Conservation (phyloP, 2,888 invertebrate genomes). For the Syritta pipiens region DNA sequence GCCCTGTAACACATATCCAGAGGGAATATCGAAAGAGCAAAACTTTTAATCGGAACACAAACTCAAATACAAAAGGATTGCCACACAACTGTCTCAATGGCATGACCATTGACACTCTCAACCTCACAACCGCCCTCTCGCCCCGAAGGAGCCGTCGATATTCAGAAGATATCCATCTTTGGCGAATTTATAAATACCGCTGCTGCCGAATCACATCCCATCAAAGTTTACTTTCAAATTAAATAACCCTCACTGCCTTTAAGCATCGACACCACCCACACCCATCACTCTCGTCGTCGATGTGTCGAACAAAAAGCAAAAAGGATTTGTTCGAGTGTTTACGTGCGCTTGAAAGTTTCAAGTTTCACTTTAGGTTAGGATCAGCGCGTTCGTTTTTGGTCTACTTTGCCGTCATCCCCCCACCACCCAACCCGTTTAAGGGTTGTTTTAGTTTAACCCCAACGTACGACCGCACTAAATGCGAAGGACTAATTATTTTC, state of each 20-base stretch:
- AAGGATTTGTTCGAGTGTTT: constrained; percentile 34
- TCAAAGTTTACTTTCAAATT: constrained; percentile 28
- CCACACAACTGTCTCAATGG: constrained; percentile 15
- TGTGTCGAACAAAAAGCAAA: constrained; percentile 4
- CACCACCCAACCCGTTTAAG: neutral
- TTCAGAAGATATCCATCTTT: constrained; percentile 31
- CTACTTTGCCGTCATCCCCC: neutral
- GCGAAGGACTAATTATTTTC: constrained; percentile 45
- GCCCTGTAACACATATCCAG: too few relatives aligned
- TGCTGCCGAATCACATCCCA: constrained; percentile 6
- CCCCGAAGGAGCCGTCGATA: too few relatives aligned
- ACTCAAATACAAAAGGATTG: constrained; percentile 10
- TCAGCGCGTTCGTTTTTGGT: constrained; percentile 32
- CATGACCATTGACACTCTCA: constrained; percentile 20
- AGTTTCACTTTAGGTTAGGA: constrained; percentile 39
- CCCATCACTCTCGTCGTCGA: neutral
- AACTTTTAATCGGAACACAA: constrained; percentile 29
- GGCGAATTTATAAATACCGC: constrained; percentile 34
- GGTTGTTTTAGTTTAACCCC: constrained; percentile 38
- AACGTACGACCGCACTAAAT: constrained; percentile 33
- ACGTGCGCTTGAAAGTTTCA: constrained; percentile 44
- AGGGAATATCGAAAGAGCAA: neutral
- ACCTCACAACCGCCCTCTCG: too few relatives aligned
- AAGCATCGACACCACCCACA: neutral
- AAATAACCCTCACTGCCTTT: constrained; percentile 27